Evolutionary conservation across 2,888 invertebrate species (phyloP).

Genomic region (Rhagonycha lutea): DNA sequence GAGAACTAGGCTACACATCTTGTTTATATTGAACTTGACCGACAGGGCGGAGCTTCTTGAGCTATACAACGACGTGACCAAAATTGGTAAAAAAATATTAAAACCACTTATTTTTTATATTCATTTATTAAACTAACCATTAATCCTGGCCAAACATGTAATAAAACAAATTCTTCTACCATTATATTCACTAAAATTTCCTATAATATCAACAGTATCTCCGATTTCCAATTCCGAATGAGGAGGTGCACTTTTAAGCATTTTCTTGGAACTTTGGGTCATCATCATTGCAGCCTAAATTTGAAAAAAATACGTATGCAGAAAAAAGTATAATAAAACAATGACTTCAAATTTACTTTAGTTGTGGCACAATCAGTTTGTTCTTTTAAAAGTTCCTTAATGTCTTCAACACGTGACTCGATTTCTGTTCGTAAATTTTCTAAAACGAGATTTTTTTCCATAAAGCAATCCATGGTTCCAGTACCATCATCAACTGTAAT

Average conservation of each 20-base stretch:
- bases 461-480: conserved; percentile 17
- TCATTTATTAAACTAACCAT: neutral
- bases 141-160: neutral
- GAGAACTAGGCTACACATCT: too few species aligned
- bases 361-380: neutral
- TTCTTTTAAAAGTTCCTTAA: neutral
- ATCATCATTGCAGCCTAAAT: conserved; percentile 19
- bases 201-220: conserved; percentile 16
- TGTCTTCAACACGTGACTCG: neutral
- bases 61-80: too few species aligned
- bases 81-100: neutral
- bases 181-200: conserved; percentile 11
- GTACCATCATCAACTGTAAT: conserved; percentile 25
- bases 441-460: conserved; percentile 6
- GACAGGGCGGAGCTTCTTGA: too few species aligned
- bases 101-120: neutral
- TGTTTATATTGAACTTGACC: too few species aligned
- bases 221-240: conserved; percentile 13
- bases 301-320: neutral
- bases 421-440: conserved; percentile 3
- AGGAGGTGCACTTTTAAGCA: conserved; percentile 1
- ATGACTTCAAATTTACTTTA: neutral
- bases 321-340: neutral
- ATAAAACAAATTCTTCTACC: conserved; percentile 12
- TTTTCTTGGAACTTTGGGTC: conserved; percentile 8